Percentiles rank a stretch among this genome's conserved stretches.
These are phyloP conservation scores for Adelphocoris suturalis DNA, from an alignment of 2,888 invertebrate species.

Conservation along the genomic window DNA sequence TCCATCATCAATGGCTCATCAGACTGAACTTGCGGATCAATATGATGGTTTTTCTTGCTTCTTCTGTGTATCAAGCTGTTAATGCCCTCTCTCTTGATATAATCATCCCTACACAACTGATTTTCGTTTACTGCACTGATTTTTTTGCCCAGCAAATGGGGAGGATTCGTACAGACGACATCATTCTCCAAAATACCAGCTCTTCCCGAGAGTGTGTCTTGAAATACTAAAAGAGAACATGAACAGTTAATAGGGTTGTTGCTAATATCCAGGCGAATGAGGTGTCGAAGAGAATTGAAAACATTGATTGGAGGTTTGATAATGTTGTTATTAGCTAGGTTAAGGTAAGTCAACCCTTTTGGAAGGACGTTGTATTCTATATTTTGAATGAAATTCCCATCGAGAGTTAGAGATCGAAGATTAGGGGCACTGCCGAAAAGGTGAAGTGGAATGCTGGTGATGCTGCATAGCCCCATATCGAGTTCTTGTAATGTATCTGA, in stretches of 20 bases:
- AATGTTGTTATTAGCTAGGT: slow-evolving; percentile 75
- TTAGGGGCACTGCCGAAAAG: slow-evolving; percentile 73
- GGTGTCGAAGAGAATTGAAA: slow-evolving; percentile 73
- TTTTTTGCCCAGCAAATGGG: slow-evolving; percentile 72
- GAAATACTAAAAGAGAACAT: slow-evolving; percentile 75
- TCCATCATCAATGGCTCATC: slow-evolving; percentile 71
- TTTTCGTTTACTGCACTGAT: slow-evolving; percentile 75
- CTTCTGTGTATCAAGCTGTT: slow-evolving; percentile 62
- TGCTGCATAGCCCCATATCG: slow-evolving; percentile 75
- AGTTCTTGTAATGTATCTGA: slow-evolving; percentile 75
- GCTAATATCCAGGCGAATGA: slow-evolving; percentile 75
- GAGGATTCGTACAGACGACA: slow-evolving; percentile 74
- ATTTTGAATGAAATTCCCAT: slow-evolving; percentile 75
- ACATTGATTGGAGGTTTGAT: slow-evolving; percentile 75
- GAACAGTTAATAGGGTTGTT: slow-evolving; percentile 76
- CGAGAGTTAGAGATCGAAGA: slow-evolving; percentile 74
- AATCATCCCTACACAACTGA: slow-evolving; percentile 73
- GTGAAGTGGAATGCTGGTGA: slow-evolving; percentile 74
- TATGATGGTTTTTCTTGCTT: slow-evolving; percentile 65
- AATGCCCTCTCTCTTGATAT: slow-evolving; percentile 62
- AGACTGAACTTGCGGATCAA: slow-evolving; percentile 53
- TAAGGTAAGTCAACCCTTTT: slow-evolving; percentile 74
- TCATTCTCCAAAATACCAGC: slow-evolving; percentile 74
- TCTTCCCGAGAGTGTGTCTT: slow-evolving; percentile 75
- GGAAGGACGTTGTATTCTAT: slow-evolving; percentile 75